These are phyloP conservation scores for Tragelaphus buxtoni DNA, from an alignment of 2,113 vertebrate genomes.

Conservation along the genomic window DNA sequence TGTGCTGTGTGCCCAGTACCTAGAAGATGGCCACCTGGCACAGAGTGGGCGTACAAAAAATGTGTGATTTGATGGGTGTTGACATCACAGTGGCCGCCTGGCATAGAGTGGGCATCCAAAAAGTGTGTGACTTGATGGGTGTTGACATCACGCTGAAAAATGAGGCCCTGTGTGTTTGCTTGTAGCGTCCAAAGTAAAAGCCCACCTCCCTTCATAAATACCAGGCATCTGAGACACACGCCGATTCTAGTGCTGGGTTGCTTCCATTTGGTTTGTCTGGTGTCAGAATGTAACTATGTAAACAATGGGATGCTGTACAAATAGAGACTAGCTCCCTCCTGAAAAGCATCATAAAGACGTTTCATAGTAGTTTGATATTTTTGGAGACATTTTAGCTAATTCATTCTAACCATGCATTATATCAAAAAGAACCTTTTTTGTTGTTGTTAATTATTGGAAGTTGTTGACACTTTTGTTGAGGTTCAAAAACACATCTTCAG, in stretches of 20 bases:
- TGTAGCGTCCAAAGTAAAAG: neutral
- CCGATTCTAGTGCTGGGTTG: neutral
- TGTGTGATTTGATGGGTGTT: neutral
- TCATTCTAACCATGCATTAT: neutral
- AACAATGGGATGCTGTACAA: neutral
- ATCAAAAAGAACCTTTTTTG: neutral
- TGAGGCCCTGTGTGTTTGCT: neutral
- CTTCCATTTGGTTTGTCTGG: neutral
- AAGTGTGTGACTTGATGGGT: neutral
- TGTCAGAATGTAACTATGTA: neutral
- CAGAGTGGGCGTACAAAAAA: neutral
- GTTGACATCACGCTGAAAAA: neutral
- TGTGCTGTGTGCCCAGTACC: neutral
- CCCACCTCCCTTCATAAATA: neutral
- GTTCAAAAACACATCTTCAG: neutral
- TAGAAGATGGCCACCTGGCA: neutral
- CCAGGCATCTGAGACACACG: neutral
- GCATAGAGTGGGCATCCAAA: neutral
- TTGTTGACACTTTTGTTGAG: neutral
- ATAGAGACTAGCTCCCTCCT: too few relatives aligned
- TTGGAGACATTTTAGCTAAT: neutral
- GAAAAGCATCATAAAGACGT: neutral
- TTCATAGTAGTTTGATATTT: neutral
- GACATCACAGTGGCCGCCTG: neutral
- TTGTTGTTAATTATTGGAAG: neutral